Evolutionary conservation across 1,140 invertebrate species (phyloP), one percentile per base, ranked within the genome.

Genomic region (Brachionus rubens): DNA sequence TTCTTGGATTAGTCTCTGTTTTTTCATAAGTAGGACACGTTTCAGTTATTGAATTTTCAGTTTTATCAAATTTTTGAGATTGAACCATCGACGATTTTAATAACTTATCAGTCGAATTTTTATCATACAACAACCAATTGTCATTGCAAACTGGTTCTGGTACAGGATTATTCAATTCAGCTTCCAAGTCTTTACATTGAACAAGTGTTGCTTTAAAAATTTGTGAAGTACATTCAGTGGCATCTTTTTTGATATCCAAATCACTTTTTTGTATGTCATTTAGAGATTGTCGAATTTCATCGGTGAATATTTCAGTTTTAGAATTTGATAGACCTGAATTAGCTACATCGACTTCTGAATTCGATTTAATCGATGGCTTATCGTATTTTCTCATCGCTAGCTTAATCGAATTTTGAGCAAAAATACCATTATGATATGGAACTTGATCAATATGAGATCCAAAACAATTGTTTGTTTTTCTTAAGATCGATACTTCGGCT

Each of bases 401-500:
- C 41, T 72, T 72, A 6, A 72, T 72, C 41, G 68, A 72, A 54
- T 72, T 72, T 50, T 72, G 68, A 3, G 68, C 68, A 72, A 72
- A 72, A 16, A 72, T 72, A 9, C 68, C 68, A 30, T 72, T 72
- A 24, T 72, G 68, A 19, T 72, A 72, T 6, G 68, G 68, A 10
- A 72, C 24, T 65, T 43, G 36, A 41, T 65, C 59, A 2, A 24
- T 65, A n/a, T 65, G 19, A 16, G 59, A 12, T 2, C 59, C 59
- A 36, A 24, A 65, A 16, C 56, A 62, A 26, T 65, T 43, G n/a
- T 46, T 46, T 1, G 16, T 24, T 28, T 65, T 65, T 24, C 59
- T 36, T 24, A 65, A 65, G 24, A 65, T 21, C 0, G 59, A 65
- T 10, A 65, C 19, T 26, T 65, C 59, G 14, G 59, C 59, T 65